A percentile compares a stretch with the other conserved stretches of the same genome.
phyloP scores from a whole-genome alignment of 1,140 invertebrate genomes.

The Aphelinus certus region DNA sequence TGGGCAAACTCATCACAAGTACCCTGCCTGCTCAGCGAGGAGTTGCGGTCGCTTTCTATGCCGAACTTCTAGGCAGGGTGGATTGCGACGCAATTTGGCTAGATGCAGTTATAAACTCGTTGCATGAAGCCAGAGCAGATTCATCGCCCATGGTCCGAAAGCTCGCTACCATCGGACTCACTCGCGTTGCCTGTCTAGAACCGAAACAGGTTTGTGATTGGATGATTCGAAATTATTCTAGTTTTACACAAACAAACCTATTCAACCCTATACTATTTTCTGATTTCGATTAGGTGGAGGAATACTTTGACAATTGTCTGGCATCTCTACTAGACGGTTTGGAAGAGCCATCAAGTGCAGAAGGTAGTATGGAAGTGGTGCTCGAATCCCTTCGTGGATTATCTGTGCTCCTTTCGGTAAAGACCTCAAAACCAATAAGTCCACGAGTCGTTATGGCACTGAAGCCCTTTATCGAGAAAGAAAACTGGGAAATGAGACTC shows the following conservation, averaged over 20 bases:
- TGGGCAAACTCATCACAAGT: constrained; percentile 53
- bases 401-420: constrained; percentile 51
- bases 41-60: constrained; percentile 52
- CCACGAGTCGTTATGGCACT: constrained; percentile 55
- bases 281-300: constrained; percentile 49
- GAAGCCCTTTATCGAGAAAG: constrained; percentile 60
- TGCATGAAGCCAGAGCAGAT: constrained; percentile 56
- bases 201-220: constrained; percentile 42
- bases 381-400: constrained; percentile 57
- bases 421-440: constrained; percentile 51
- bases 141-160: constrained; percentile 57
- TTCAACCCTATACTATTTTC: background rate
- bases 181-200: constrained; percentile 52
- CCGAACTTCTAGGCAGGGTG: constrained; percentile 52
- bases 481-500: constrained; percentile 57
- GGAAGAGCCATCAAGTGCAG: constrained; percentile 51
- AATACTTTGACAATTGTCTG: constrained; percentile 58
- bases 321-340: constrained; percentile 56
- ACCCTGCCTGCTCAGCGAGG: constrained; percentile 53
- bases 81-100: constrained; percentile 54
- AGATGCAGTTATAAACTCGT: constrained; percentile 55
- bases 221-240: too few relatives aligned
- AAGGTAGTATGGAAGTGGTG: constrained; percentile 53
- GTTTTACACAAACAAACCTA: background rate
- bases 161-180: constrained; percentile 55